phyloP scores from a whole-genome alignment of 2,797 vertebrate genomes.

The Arnoldichthys spilopterus region DNA sequence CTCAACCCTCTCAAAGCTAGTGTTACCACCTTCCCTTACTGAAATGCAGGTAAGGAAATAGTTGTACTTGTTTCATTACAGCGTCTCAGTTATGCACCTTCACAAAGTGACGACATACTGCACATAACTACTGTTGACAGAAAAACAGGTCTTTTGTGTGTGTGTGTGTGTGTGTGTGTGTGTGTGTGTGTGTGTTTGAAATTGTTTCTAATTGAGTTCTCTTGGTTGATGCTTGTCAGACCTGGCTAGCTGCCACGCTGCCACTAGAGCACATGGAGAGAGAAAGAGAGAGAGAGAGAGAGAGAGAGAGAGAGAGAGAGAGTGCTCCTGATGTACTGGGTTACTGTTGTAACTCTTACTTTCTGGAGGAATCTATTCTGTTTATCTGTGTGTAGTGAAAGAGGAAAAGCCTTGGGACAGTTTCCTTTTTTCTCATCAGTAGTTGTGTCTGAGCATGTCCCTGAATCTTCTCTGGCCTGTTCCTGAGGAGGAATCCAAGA shows the following conservation, averaged over 20 bases:
- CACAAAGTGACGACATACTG: neutral
- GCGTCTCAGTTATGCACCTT: no score
- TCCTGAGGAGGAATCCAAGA: neutral
- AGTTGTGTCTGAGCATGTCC: conserved; percentile 39
- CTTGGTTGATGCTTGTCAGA: conserved; percentile 28
- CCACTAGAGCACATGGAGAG: conserved; percentile 14
- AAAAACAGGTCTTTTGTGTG: conserved; percentile 1
- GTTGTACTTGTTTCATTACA: no score
- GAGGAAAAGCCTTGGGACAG: conserved; percentile 3
- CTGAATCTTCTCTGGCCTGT: conserved; percentile 14
- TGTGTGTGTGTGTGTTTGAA: conserved; percentile 11
- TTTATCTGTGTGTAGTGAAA: conserved; percentile 3
- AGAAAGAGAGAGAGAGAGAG: neutral
- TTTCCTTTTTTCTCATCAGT: conserved; percentile 8
- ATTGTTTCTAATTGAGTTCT: conserved; percentile 27
- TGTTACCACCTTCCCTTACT: neutral
- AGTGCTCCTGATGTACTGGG: neutral
- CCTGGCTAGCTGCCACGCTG: conserved; percentile 49
- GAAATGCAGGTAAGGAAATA: neutral
- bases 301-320: neutral
- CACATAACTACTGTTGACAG: no score
- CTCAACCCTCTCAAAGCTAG: neutral
- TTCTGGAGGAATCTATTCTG: neutral
- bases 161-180: neutral
- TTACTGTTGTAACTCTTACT: neutral